Evolutionary conservation across 2,113 vertebrate genomes (phyloP).

Genomic region (Beaufortia kweichowensis): DNA sequence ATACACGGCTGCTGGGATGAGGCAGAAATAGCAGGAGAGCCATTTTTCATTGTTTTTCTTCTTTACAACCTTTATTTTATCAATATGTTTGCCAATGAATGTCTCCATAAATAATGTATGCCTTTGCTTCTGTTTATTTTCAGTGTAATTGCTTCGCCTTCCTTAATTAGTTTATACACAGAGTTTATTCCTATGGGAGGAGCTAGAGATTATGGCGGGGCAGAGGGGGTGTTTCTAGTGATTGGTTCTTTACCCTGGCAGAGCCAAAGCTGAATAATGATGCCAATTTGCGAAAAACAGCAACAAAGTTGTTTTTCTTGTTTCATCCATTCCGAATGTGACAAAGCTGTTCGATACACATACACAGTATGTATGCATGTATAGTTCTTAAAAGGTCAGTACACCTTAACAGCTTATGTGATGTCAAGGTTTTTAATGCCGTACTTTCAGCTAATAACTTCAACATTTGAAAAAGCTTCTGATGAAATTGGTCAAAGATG

Average conservation of each 20-base stretch:
- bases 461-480: constrained; percentile 27
- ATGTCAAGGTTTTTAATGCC: background rate
- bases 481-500: constrained; percentile 44
- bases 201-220: constrained; percentile 8
- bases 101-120: constrained; percentile 31
- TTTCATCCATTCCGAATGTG: background rate
- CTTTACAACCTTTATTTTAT: background rate
- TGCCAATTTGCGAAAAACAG: background rate
- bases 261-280: background rate
- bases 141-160: constrained; percentile 28
- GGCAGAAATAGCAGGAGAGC: background rate
- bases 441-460: constrained; percentile 14
- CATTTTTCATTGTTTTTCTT: constrained; percentile 5
- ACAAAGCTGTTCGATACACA: background rate
- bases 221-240: background rate
- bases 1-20: background rate
- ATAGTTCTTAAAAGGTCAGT: background rate
- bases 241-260: background rate
- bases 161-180: constrained; percentile 25
- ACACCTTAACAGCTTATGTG: background rate
- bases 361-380: background rate
- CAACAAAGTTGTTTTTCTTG: background rate
- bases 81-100: constrained; percentile 22
- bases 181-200: constrained; percentile 14
- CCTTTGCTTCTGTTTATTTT: constrained; percentile 33